Evolutionary conservation across 2,888 invertebrate species (phyloP).

Genomic region (Galeopsomyia nigrocyanea): DNA sequence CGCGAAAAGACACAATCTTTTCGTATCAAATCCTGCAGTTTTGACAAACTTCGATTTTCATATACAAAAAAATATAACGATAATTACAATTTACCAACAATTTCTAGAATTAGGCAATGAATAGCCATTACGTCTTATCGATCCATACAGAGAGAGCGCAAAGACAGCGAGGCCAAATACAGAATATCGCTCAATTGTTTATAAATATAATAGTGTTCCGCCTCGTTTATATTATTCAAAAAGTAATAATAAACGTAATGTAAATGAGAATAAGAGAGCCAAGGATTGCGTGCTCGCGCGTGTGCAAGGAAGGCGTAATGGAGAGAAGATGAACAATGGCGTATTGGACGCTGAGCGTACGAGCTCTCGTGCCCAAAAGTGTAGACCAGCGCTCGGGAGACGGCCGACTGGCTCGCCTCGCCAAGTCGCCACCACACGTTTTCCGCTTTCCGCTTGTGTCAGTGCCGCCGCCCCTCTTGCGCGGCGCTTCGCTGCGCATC

Average conservation of each 20-base stretch:
- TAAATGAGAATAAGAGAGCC: conserved; percentile 16
- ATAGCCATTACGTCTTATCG: conserved; percentile 21
- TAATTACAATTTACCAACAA: no score
- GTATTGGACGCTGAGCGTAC: conserved; percentile 23
- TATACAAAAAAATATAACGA: no score
- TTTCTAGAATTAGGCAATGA: no score
- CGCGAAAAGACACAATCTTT: no score
- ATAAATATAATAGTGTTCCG: no score
- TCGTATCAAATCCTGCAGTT: no score
- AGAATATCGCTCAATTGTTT: background rate
- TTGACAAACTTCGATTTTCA: no score
- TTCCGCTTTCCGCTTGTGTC: conserved; percentile 32
- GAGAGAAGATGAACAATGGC: conserved; percentile 35
- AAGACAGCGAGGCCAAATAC: background rate
- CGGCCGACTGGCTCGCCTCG: conserved; percentile 46
- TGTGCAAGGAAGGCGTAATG: conserved; percentile 29
- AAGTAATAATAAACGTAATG: background rate
- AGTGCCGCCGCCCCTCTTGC: conserved; percentile 8
- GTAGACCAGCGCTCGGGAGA: conserved; percentile 43
- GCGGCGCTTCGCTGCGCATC: conserved; percentile 20
- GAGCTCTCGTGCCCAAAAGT: conserved; percentile 21
- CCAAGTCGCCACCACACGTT: conserved; percentile 21
- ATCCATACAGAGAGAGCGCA: conserved; percentile 33
- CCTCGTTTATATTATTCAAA: no score
- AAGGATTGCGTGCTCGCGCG: conserved; percentile 14